Evolutionary conservation across 2,113 vertebrate genomes (phyloP), one percentile per base, ranked within the genome.

Genomic region (Barnardius zonarius): DNA sequence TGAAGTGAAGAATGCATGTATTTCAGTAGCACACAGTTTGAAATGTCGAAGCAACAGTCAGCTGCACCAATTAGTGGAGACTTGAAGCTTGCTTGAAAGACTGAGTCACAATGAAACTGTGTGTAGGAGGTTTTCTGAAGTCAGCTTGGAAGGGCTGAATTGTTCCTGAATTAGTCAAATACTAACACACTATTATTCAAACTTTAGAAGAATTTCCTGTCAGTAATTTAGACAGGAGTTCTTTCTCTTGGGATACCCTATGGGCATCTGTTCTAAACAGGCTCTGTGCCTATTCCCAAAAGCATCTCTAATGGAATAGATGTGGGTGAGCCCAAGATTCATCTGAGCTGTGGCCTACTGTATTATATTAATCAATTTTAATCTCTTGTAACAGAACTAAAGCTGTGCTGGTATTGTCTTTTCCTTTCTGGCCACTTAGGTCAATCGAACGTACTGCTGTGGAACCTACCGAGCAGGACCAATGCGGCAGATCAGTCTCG

Each of bases 401-500:
- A 59, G 62, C 44, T 12, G n/a, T 66, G 69, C 1, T 96, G 82
- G 5, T 75, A 3, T 37, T 83, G 52, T 78, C 27, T 68, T 41
- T 79, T 83, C n/a, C 24, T 67, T 81, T 80, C 13, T 88, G 92
- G 54, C 44, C 25, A 13, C 74, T 28, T 90, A 98, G 99, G 99
- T 99, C 98, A 99, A 98, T 97, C 98, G 99, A 90, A 99, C 99
- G 0, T 99, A 99, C 96, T 99, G 99, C 97, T 99, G 98, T 84
- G 99, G 99, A 95, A 99, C 99, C 20, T 99, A 99, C 96, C 97
- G 99, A 94, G 99, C 99, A 6, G 99, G 99, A 61, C 99, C 99
- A 14, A 99, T 99, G 99, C 98, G 99, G 91, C 99, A 99, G 98
- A 99, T 99, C 98, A 99, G 99, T 96, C 97, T 99, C 92, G 99